Evolutionary conservation across 2,113 vertebrate genomes (phyloP), one percentile per base, ranked within the genome.

Genomic region (Neodon shergylaensis): DNA sequence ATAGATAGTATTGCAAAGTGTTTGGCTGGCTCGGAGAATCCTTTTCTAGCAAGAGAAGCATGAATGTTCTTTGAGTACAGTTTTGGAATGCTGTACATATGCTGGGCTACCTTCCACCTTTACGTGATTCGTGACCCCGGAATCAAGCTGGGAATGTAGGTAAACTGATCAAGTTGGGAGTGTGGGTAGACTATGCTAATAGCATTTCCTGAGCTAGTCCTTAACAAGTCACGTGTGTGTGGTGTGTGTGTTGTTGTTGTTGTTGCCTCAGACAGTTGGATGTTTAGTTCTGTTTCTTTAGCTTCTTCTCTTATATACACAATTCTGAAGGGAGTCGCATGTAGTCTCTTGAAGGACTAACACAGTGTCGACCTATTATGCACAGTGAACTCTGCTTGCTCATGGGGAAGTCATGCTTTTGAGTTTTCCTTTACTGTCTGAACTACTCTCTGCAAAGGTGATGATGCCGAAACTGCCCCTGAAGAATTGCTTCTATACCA

Each of bases 351-450:
- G 4, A 24, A 52, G 24, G 16, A 7, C 1, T 4, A 39, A 5
- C 0, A 26, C 28, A 10, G 17, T 28, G n/a, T 17, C n/a, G 47
- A 36, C 5, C 2, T 5, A 1, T 10, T 83, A 52, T n/a, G 12
- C 22, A 1, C 14, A 24, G 33, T 44, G 68, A 21, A 36, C 13
- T 44, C 9, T 11, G 0, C 44, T 24, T 82, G 58, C 26, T 85
- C 22, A 1, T 24, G 52, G 84, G 82, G 26, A 31, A 8, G 36
- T 5, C 8, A 5, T 73, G 4, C 11, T 16, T 90, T 24, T 19
- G 54, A 73, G 61, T 44, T 92, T 95, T 82, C 39, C 31, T 81
- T 89, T n/a, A 82, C 31, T 77, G 5, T 39, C 77, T 87, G 10
- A 72, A 87, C 44, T 1, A 3, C 10, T 77, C 26, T 8, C 28